phyloP scores from a whole-genome alignment of 2,888 invertebrate genomes.

The Eutolmus rufibarbis region DNA sequence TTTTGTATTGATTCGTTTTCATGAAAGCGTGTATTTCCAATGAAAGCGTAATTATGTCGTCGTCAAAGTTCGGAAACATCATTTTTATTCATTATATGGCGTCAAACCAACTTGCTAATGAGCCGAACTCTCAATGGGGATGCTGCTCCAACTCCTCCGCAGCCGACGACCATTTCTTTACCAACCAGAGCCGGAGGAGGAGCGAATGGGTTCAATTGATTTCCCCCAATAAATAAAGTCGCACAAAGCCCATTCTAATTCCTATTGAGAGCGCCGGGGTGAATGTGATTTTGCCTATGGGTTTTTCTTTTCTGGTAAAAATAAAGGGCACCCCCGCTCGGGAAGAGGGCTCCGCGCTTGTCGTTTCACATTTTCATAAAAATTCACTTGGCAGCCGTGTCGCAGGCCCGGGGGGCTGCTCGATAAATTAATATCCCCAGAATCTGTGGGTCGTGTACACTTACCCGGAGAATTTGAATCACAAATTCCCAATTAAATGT shows the following conservation, averaged over 20 bases:
- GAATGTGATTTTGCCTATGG: background rate
- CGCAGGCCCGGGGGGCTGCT: background rate
- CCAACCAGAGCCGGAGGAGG: background rate
- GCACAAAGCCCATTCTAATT: background rate
- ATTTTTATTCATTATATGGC: background rate
- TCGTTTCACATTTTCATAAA: background rate
- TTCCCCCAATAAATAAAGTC: slow-evolving; percentile 9
- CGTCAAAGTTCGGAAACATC: background rate
- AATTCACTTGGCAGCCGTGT: background rate
- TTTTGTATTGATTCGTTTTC: background rate
- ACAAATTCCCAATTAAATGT: slow-evolving; percentile 15
- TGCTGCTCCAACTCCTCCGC: background rate
- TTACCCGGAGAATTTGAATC: slow-evolving; percentile 24
- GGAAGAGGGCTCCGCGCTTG: background rate
- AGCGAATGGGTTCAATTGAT: slow-evolving; percentile 1
- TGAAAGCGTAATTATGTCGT: background rate
- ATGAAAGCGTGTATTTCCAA: background rate
- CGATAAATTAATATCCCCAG: background rate
- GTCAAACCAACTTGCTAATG: background rate
- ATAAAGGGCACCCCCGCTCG: background rate
- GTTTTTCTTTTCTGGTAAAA: background rate
- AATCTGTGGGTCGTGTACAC: slow-evolving; percentile 22
- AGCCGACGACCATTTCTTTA: background rate
- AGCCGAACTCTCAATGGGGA: background rate
- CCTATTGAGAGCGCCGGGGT: background rate